Conservation (phyloP, 1,140 invertebrate species). For the Apis mellifera region DNA sequence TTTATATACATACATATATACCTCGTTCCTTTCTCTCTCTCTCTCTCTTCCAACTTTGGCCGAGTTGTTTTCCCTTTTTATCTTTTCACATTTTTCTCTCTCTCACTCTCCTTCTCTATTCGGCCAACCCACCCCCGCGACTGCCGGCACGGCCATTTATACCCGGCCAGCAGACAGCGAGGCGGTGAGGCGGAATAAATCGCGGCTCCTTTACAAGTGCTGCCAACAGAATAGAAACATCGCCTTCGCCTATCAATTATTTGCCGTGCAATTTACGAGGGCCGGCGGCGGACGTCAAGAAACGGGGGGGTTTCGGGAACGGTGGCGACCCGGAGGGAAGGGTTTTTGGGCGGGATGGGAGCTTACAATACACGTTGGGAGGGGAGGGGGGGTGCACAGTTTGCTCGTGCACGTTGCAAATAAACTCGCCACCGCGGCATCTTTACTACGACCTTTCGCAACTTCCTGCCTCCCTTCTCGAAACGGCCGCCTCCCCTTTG, state of each 20-base stretch:
- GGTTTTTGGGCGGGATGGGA: slow-evolving; percentile 20
- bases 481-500: background rate
- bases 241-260: slow-evolving; percentile 80
- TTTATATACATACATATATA: too few species aligned
- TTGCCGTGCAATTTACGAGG: slow-evolving; percentile 77
- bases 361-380: slow-evolving; percentile 21
- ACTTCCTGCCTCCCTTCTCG: slow-evolving; percentile 60
- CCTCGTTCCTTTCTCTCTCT: background rate
- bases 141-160: slow-evolving; percentile 72
- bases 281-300: slow-evolving; percentile 61
- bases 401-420: slow-evolving; percentile 67
- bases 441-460: slow-evolving; percentile 74
- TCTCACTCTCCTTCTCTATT: background rate
- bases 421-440: slow-evolving; percentile 71
- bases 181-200: slow-evolving; percentile 80
- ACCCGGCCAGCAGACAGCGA: slow-evolving; percentile 71
- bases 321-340: slow-evolving; percentile 45
- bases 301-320: slow-evolving; percentile 57
- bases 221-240: slow-evolving; percentile 81
- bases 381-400: too few species aligned
- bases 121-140: slow-evolving; percentile 23
- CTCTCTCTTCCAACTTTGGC: background rate
- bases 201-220: slow-evolving; percentile 78
- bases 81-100: background rate
- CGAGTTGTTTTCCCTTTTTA: too few species aligned